Conservation (phyloP, 2,113 vertebrate genomes). For the Prochilodus magdalenae region DNA sequence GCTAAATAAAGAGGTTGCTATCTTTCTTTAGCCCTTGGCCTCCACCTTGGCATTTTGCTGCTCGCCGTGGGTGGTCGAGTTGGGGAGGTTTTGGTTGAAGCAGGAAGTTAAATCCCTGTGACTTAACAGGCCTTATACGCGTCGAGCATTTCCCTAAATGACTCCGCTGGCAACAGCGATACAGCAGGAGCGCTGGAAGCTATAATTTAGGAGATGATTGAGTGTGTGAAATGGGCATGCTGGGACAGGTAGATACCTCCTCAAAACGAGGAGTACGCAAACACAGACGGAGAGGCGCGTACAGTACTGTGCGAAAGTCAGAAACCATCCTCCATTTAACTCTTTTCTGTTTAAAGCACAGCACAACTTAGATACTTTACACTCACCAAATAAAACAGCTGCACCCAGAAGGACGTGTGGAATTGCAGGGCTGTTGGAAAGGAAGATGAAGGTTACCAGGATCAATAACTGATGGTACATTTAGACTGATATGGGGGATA, state of each 20-base stretch:
- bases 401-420: too few species aligned
- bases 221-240: conserved; percentile 31
- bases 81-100: background rate
- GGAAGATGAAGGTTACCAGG: too few species aligned
- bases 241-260: conserved; percentile 13
- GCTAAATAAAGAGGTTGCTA: too few species aligned
- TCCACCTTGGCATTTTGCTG: background rate
- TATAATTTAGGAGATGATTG: conserved; percentile 43
- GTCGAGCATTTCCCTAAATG: conserved; percentile 12
- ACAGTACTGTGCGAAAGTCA: background rate
- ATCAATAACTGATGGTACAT: too few species aligned
- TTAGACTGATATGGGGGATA: too few species aligned
- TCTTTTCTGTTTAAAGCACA: too few species aligned
- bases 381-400: too few species aligned
- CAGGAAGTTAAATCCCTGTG: conserved; percentile 37
- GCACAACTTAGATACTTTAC: too few species aligned
- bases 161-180: conserved; percentile 14
- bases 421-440: too few species aligned
- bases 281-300: background rate
- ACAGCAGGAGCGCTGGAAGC: conserved; percentile 13
- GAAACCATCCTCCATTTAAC: too few species aligned
- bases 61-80: conserved; percentile 47
- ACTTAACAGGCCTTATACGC: conserved; percentile 20
- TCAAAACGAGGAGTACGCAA: background rate
- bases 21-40: too few species aligned